Evolutionary conservation across 2,888 invertebrate species (phyloP).

Genomic region (Trichopria drosophilae): DNA sequence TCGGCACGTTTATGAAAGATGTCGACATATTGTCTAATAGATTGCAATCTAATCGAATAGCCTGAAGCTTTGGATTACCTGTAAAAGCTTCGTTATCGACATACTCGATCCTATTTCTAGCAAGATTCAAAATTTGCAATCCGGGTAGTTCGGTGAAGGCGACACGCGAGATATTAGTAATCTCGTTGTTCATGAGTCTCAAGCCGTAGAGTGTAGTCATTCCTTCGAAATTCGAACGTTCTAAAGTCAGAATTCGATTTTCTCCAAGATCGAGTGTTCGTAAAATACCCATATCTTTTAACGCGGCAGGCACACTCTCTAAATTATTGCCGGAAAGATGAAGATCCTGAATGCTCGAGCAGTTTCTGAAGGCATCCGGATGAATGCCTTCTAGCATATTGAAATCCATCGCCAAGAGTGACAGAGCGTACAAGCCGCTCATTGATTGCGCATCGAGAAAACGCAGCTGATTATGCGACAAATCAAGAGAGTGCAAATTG

Average conservation of each 20-base stretch:
- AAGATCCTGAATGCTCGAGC: conserved; percentile 86
- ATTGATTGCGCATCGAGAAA: conserved; percentile 83
- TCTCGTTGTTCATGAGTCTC: conserved; percentile 85
- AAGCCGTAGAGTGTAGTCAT: conserved; percentile 85
- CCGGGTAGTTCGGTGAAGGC: conserved; percentile 79
- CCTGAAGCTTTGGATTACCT: conserved; percentile 77
- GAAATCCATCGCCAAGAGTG: conserved; percentile 81
- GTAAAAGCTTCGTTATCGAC: conserved; percentile 83
- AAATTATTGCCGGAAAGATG: conserved; percentile 87
- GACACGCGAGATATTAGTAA: conserved; percentile 78
- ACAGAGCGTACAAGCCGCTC: conserved; percentile 85
- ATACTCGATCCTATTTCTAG: conserved; percentile 77
- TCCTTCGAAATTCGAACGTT: conserved; percentile 80
- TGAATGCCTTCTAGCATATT: conserved; percentile 83
- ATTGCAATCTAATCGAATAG: conserved; percentile 85
- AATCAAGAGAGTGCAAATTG: conserved; percentile 84
- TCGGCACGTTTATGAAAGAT: conserved; percentile 80
- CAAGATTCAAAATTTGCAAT: conserved; percentile 84
- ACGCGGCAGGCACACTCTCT: conserved; percentile 76
- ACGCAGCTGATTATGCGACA: conserved; percentile 83
- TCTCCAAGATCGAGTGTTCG: conserved; percentile 89
- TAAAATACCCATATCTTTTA: conserved; percentile 82
- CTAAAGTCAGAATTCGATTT: conserved; percentile 81
- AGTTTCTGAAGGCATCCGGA: conserved; percentile 86
- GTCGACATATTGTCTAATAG: conserved; percentile 79